phyloP scores from a whole-genome alignment of 53 echinoderm and acorn worm species.

The Zoroaster sp. region DNA sequence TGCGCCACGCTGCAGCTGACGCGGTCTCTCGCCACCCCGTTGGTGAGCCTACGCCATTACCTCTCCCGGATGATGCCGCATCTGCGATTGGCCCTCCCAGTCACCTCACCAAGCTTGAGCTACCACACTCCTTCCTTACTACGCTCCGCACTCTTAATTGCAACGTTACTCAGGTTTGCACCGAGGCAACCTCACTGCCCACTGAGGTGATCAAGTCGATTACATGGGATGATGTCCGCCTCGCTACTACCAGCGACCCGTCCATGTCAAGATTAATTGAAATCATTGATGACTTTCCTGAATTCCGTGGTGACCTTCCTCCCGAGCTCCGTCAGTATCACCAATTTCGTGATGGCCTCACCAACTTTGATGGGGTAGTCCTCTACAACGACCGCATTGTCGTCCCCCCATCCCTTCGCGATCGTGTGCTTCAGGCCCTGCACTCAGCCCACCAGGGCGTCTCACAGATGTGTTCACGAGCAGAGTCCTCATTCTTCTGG shows the following conservation, averaged over 20 bases:
- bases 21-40: conserved; percentile 55
- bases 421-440: too few species aligned
- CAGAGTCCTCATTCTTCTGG: conserved; percentile 71
- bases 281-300: conserved; percentile 54
- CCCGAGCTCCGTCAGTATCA: conserved; percentile 32
- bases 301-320: conserved; percentile 27
- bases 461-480: conserved; percentile 56
- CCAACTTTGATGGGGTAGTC: too few species aligned
- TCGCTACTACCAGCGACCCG: not conserved
- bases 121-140: not conserved
- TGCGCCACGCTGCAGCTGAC: too few species aligned
- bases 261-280: not conserved
- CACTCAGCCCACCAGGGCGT: conserved; percentile 69
- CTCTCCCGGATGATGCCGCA: too few species aligned
- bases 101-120: not conserved
- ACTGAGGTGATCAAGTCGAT: not conserved
- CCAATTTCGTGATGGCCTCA: too few species aligned
- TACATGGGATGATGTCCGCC: conserved; percentile 1
- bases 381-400: too few species aligned
- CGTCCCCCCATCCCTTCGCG: too few species aligned
- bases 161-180: too few species aligned
- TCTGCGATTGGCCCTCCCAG: not conserved
- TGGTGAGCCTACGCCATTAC: too few species aligned
- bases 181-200: too few species aligned
- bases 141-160: not conserved